Evolutionary conservation across 2,888 invertebrate species (phyloP), one percentile per base, ranked within the genome.

Genomic region (Stratiomys singularior): DNA sequence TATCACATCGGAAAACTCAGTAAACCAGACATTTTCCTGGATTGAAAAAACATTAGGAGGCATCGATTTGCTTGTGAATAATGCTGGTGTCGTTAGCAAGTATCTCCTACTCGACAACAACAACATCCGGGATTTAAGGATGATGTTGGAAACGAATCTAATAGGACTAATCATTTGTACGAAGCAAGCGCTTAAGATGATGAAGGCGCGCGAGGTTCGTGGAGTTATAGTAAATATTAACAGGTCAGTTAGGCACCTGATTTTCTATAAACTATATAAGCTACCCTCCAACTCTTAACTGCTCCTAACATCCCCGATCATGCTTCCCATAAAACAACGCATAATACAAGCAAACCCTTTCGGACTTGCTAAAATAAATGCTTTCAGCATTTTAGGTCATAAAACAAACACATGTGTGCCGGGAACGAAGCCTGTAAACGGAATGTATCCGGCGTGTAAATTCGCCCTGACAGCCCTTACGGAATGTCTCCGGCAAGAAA

Each of bases 61-160:
- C 11, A 82, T 83, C 37, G 82, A 83, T 80, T 64, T 83, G 27
- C 78, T 83, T 11, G 80, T 83, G 25, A 83, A 83, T 67, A 83
- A 83, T 77, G 82, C 83, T 11, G 82, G 82, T 28, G 79, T 81
- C 18, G 80, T 80, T 2, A 83, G 82, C 72, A 82, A 82, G 78
- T 81, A 72, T 66, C 76, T 83, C 11, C 78, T 82, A 1, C 72
- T 82, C 63, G 83, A 83, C 56, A 82, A 82, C 66, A 82, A 83
- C 77, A 83, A 82, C 77, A 84, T 87, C 1, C 85, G 85, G 71
- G 85, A 86, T 25, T 88, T 86, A 78, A 84, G 84, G 2, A 84
- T 79, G 27, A 82, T 89, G 81, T 74, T 89, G 78, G 87, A 89
- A 18, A 86, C 89, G 9, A 91, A 91, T 81, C 88, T 91, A 0